phyloP scores from a whole-genome alignment of 1,140 invertebrate species.

The Meteorus sp. region DNA sequence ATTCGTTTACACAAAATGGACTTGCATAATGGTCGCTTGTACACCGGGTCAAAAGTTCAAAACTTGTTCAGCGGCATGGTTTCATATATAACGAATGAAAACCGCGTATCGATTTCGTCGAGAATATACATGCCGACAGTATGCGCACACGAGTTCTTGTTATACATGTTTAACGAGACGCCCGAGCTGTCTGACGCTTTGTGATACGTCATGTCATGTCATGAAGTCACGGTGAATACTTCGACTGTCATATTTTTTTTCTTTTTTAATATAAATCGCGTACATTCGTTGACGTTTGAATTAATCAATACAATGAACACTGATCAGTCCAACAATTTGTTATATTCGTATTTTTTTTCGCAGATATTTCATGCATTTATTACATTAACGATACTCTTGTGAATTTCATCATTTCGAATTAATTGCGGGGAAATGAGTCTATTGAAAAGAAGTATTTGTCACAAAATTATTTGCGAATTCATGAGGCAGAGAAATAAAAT shows the following conservation, averaged over 20 bases:
- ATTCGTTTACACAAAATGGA: constrained; percentile 8
- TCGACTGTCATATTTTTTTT: background rate
- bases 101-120: constrained; percentile 3
- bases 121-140: background rate
- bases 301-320: too few relatives aligned
- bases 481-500: too few relatives aligned
- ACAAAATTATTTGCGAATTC: too few relatives aligned
- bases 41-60: constrained; percentile 16
- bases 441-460: too few relatives aligned
- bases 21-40: constrained; percentile 19
- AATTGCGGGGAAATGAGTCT: too few relatives aligned
- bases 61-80: background rate
- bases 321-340: too few relatives aligned
- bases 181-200: constrained; percentile 17
- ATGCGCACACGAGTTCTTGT: background rate
- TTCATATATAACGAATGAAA: background rate
- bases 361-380: too few relatives aligned
- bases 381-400: too few relatives aligned
- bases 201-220: constrained; percentile 17
- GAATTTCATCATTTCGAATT: too few relatives aligned
- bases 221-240: background rate
- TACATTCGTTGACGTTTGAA: too few relatives aligned
- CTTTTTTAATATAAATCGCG: background rate
- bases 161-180: constrained; percentile 23
- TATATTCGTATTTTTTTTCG: too few relatives aligned